A percentile compares a stretch with the other conserved stretches of the same genome.
Conservation (phyloP, 2,888 invertebrate genomes). For the Hydropsyche betteni region DNA sequence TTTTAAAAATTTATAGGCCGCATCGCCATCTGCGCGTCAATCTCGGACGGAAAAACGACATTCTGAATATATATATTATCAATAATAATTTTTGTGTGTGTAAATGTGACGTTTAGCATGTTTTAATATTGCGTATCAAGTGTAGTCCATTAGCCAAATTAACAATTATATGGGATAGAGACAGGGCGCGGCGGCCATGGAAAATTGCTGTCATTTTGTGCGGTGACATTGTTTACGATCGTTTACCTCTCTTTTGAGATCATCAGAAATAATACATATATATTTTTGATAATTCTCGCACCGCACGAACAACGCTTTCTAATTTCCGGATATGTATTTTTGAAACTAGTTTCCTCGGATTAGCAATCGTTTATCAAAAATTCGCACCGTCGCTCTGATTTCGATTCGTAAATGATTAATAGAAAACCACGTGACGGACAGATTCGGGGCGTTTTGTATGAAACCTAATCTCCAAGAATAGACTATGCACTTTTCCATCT, state of each 20-base stretch:
- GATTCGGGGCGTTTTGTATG: not conserved
- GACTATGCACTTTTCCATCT: no score
- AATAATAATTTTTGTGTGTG: no score
- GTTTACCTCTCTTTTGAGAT: not conserved
- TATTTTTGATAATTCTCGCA: no score
- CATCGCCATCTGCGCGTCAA: no score
- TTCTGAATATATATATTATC: no score
- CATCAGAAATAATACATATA: not conserved
- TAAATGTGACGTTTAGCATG: not conserved
- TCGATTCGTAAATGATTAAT: not conserved
- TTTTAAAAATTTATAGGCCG: no score
- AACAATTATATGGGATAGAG: conserved; percentile 27
- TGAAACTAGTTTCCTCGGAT: not conserved
- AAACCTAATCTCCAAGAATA: not conserved
- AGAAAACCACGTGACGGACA: not conserved
- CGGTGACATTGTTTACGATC: conserved; percentile 30
- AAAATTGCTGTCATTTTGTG: conserved; percentile 33
- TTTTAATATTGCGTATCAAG: conserved; percentile 24
- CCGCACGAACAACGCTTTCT: no score
- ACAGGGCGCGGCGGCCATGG: conserved; percentile 25
- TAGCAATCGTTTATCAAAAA: not conserved
- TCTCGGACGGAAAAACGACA: no score
- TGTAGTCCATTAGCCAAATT: conserved; percentile 41
- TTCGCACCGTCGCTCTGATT: conserved; percentile 4
- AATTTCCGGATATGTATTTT: not conserved